Evolutionary conservation across 2,888 invertebrate genomes (phyloP), one percentile per base, ranked within the genome.

Genomic region (Nebria salina): DNA sequence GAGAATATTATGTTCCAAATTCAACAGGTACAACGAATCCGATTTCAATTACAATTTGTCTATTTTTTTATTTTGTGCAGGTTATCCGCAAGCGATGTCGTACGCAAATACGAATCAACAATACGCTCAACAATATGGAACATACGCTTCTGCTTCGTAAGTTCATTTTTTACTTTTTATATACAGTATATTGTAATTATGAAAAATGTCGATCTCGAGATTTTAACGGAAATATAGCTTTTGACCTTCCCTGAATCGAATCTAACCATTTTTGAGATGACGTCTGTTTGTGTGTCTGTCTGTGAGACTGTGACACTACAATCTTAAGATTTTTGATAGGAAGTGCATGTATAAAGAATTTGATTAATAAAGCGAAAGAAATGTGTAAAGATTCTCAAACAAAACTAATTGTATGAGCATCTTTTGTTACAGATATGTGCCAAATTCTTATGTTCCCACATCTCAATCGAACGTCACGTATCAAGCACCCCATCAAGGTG

Each of bases 1-100:
- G 75, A 42, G 80, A 80, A 75, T 80, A 80, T 80, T 80, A 80
- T 75, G 72, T 80, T 80, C 34, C 80, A 75, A 80, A 80, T 75
- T 80, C 80, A 41, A 80, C 80, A 75, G 80, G 80, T 80, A 72
- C 68, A 34, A 5, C 68, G 15, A 65, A 43, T 26, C 34, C 68
- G 42, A 68, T 66, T 15, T 66, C 13, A 20, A 66, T 13, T 66
- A 7, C 7, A 13, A 66, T 66, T 20, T 66, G 66, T 8, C 25
- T 20, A 2, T 20, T 66, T 25, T 7, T 72, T n/a, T 9, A 68
- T 54, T 79, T 75, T 70, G 43, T 66, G 25, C 75, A 80, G 80
- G 80, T 66, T 80, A 80, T 75, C 75, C 80, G n/a, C 80, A 75
- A 75, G 75, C 73, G 34, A 80, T 80, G 80, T 41, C 80, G 70